A percentile compares a stretch with the other conserved stretches of the same genome.
Evolutionary conservation across 2,888 invertebrate species (phyloP).

Genomic region (Steromphala cineraria): DNA sequence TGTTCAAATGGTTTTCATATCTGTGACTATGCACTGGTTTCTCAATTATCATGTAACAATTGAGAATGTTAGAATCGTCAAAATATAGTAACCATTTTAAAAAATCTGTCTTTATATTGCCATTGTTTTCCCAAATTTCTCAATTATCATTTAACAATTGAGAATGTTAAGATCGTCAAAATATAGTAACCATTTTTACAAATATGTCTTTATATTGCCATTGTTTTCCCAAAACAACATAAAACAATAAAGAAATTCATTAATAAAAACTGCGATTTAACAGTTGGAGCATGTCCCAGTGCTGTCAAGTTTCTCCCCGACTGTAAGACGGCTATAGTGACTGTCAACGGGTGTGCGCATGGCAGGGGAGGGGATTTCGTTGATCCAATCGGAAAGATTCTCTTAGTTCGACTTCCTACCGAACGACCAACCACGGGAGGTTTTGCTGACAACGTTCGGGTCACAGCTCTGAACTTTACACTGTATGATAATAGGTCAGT

Average conservation of each 20-base stretch:
- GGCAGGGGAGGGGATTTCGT: not conserved
- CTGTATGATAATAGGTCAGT: not conserved
- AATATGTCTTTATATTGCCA: too few relatives aligned
- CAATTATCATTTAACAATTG: too few relatives aligned
- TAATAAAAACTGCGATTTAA: too few relatives aligned
- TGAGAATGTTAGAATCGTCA: too few relatives aligned
- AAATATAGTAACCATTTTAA: too few relatives aligned
- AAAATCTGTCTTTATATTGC: too few relatives aligned
- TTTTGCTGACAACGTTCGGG: not conserved
- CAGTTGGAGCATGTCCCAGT: not conserved
- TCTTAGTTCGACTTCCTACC: not conserved
- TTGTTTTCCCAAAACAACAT: not conserved
- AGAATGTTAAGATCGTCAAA: too few relatives aligned
- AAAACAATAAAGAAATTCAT: too few relatives aligned
- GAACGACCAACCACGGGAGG: not conserved
- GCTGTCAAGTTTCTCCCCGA: not conserved
- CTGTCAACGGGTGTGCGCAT: not conserved
- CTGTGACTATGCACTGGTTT: too few relatives aligned
- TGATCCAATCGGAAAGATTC: not conserved
- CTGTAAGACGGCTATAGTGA: not conserved
- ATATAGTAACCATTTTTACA: too few relatives aligned
- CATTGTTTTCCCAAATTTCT: not conserved
- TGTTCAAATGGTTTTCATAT: too few relatives aligned
- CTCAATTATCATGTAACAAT: too few relatives aligned
- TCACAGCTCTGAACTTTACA: conserved; percentile 6